A percentile compares a stretch with the other conserved stretches of the same genome.
phyloP scores from a whole-genome alignment of 2,797 vertebrate genomes.

The Leucoraja ocellata region DNA sequence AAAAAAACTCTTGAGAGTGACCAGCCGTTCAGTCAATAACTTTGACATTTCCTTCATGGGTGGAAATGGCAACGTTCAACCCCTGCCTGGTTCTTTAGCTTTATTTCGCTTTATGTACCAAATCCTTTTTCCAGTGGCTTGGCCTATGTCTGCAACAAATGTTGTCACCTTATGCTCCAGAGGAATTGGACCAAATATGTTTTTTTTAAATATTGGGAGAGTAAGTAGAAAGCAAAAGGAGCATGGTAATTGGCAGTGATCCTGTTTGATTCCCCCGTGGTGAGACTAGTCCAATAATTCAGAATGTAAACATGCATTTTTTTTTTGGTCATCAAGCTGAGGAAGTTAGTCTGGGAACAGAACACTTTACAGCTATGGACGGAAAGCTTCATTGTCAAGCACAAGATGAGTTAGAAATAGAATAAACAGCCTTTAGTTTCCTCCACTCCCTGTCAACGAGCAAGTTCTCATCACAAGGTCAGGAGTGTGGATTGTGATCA shows the following conservation, averaged over 20 bases:
- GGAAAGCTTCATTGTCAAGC: neutral
- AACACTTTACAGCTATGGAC: neutral
- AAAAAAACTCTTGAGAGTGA: neutral
- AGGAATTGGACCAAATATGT: neutral
- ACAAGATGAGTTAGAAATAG: neutral
- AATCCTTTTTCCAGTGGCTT: neutral
- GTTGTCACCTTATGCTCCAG: slow-evolving; percentile 2
- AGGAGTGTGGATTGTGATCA: neutral
- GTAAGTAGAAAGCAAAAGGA: neutral
- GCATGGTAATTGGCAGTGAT: neutral
- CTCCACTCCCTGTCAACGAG: neutral
- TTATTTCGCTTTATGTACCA: neutral
- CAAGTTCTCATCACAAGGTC: neutral
- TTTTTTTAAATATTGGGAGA: neutral
- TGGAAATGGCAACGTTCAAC: neutral
- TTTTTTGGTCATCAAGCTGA: neutral
- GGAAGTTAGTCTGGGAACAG: neutral
- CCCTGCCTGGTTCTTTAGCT: neutral
- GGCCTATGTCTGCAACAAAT: neutral
- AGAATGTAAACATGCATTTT: neutral
- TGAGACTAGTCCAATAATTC: neutral
- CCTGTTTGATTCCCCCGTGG: neutral
- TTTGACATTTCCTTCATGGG: neutral
- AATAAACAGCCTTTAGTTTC: neutral
- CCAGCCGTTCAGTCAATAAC: neutral